A percentile compares a stretch with the other conserved stretches of the same genome.
Evolutionary conservation across 2,113 vertebrate genomes (phyloP).

Genomic region (Micronycteris hirsuta): DNA sequence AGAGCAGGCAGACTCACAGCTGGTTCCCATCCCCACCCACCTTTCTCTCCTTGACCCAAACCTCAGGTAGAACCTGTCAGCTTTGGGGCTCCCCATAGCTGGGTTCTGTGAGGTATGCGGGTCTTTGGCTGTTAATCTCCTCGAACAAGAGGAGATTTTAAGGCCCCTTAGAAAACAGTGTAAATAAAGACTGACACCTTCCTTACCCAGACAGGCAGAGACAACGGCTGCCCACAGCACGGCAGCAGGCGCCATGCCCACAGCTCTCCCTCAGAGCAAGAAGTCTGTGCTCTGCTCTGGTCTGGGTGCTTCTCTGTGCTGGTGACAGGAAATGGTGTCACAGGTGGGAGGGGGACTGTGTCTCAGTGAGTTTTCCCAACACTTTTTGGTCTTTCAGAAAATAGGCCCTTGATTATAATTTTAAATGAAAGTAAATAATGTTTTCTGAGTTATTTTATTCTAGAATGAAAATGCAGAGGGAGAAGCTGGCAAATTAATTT

Average conservation of each 20-base stretch:
- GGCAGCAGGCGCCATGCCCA: not conserved
- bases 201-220: constrained; percentile 25
- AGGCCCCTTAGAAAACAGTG: not conserved
- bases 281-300: not conserved
- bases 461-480: not conserved
- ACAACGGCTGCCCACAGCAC: not conserved
- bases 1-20: not conserved
- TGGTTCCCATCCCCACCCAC: not conserved
- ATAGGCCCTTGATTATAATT: not conserved
- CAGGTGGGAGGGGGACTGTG: not conserved
- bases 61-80: not conserved
- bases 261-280: not conserved
- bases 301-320: not conserved
- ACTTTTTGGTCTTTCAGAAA: not conserved
- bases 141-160: too few relatives aligned
- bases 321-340: not conserved
- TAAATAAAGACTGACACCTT: not conserved
- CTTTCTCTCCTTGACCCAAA: not conserved
- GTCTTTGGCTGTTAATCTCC: not conserved
- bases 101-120: not conserved
- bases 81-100: not conserved
- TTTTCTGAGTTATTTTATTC: not conserved
- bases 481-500: not conserved
- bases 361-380: not conserved
- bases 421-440: not conserved